Percentiles rank a stretch among this genome's conserved stretches.
Conservation (phyloP, 2,113 vertebrate genomes). For the Ceyx melanurus region DNA sequence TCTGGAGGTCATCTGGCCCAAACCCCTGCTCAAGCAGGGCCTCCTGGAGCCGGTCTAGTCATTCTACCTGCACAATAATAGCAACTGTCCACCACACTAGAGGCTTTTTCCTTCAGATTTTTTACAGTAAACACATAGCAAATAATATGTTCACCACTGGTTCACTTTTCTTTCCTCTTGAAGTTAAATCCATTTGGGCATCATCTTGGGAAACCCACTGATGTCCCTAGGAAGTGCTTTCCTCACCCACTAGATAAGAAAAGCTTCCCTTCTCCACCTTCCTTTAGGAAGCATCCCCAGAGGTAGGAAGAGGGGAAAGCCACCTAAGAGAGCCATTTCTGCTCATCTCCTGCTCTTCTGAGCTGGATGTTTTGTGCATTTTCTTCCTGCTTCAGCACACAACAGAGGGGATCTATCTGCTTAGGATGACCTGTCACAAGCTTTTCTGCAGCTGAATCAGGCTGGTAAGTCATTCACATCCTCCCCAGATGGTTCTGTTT, state of each 20-base stretch:
- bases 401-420: background rate
- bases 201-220: background rate
- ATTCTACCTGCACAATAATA: background rate
- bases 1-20: background rate
- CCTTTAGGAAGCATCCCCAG: background rate
- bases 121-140: background rate
- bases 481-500: conserved; percentile 45
- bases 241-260: background rate
- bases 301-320: background rate
- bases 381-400: background rate
- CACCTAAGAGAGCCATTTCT: background rate
- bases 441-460: background rate
- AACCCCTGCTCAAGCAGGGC: background rate
- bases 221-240: background rate
- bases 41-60: background rate
- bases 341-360: background rate
- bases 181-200: background rate
- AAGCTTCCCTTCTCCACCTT: background rate
- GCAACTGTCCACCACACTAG: background rate
- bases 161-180: background rate
- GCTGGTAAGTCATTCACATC: background rate
- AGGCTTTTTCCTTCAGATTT: background rate
- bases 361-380: background rate
- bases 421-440: background rate
- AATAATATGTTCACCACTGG: background rate